Percentiles rank a stretch among this genome's conserved stretches.
phyloP scores from a whole-genome alignment of 2,797 vertebrate genomes.

The Peromyscus melanophrys region DNA sequence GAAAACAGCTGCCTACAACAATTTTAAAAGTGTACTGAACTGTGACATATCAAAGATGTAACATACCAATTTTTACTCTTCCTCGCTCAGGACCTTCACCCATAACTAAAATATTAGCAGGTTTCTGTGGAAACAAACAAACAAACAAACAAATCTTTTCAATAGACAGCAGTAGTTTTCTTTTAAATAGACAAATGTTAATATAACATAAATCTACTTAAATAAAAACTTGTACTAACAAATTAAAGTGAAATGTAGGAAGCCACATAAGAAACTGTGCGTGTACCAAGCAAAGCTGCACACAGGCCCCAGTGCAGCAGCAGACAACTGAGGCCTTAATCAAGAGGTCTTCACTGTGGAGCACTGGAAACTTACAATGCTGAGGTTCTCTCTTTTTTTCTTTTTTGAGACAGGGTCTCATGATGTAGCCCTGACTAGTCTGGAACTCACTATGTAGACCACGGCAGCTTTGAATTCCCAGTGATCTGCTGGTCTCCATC shows the following conservation, averaged over 20 bases:
- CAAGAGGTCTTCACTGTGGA: background rate
- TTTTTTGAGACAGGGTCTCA: background rate
- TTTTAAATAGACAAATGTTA: constrained; percentile 89
- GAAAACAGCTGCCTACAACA: constrained; percentile 85
- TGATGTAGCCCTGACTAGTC: background rate
- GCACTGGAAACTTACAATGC: background rate
- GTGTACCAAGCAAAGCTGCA: constrained; percentile 74
- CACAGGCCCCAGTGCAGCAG: constrained; percentile 3
- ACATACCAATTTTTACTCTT: constrained; percentile 99
- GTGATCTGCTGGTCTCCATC: background rate
- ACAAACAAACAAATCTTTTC: constrained; percentile 83
- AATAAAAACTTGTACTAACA: constrained; percentile 74
- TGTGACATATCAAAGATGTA: constrained; percentile 91
- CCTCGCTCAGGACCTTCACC: constrained; percentile 99
- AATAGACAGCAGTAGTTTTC: constrained; percentile 83
- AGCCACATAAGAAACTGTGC: constrained; percentile 77
- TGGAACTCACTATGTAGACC: background rate
- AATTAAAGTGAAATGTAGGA: constrained; percentile 86
- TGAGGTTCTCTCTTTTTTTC: background rate
- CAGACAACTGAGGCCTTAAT: background rate
- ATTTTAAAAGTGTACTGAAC: constrained; percentile 89
- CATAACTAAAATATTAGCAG: constrained; percentile 99
- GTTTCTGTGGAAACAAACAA: constrained; percentile 95
- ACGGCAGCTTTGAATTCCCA: background rate
- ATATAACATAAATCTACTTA: constrained; percentile 87